Conservation (phyloP, 2,797 vertebrate genomes). For the Ptychobarbus kaznakovi region DNA sequence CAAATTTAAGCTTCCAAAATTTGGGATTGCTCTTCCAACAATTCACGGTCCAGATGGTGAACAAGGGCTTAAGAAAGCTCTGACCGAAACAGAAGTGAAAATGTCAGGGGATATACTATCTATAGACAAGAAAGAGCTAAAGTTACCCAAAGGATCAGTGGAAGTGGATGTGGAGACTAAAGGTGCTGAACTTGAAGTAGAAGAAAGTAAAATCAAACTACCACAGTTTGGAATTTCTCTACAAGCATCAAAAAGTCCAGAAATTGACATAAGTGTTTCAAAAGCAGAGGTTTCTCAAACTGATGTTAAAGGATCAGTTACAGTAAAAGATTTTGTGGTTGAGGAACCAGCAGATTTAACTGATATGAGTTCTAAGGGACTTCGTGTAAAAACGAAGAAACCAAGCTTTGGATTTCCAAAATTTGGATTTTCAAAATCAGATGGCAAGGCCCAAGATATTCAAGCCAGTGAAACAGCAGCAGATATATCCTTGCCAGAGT, state of each 20-base stretch:
- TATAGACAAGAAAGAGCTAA: constrained; percentile 42
- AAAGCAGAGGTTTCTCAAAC: constrained; percentile 18
- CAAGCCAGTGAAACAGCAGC: constrained; percentile 52
- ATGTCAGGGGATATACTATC: background rate
- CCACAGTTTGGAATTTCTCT: background rate
- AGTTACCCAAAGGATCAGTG: constrained; percentile 16
- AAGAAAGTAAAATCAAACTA: constrained; percentile 51
- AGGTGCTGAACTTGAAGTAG: constrained; percentile 7
- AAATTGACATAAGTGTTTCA: constrained; percentile 22
- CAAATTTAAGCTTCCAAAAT: constrained; percentile 61
- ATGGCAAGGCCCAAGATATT: constrained; percentile 56
- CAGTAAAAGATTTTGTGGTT: background rate
- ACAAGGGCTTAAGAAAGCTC: constrained; percentile 15
- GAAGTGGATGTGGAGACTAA: constrained; percentile 19
- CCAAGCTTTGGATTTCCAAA: constrained; percentile 61
- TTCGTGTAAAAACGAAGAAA: constrained; percentile 62
- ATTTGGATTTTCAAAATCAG: constrained; percentile 71
- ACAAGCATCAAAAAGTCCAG: constrained; percentile 1
- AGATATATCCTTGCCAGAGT: constrained; percentile 55
- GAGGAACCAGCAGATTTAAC: constrained; percentile 27
- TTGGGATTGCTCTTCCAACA: constrained; percentile 64
- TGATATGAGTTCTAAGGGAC: constrained; percentile 42
- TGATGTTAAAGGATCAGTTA: constrained; percentile 7
- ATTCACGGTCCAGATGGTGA: constrained; percentile 45
- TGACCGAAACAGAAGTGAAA: constrained; percentile 32